Conservation (phyloP, 2,888 invertebrate genomes). For the Mesorhabditis sp. region DNA sequence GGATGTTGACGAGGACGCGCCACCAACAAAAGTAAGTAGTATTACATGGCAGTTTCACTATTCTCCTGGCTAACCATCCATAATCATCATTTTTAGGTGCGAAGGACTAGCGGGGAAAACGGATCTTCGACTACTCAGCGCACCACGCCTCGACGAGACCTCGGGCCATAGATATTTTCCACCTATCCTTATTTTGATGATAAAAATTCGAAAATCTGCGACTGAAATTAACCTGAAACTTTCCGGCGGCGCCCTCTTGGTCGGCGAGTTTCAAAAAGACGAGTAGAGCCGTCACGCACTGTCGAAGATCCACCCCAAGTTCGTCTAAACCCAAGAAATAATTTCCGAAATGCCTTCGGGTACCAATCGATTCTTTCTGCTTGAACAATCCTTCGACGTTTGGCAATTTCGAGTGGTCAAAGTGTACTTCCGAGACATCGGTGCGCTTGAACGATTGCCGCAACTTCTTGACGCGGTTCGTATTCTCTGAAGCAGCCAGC, state of each 20-base stretch:
- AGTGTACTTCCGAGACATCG: background rate
- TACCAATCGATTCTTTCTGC: background rate
- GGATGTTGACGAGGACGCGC: background rate
- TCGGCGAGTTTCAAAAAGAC: conserved; percentile 12
- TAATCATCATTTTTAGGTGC: too few species aligned
- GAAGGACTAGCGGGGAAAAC: too few species aligned
- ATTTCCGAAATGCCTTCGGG: background rate
- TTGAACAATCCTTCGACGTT: conserved; percentile 1
- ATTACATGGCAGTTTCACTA: too few species aligned
- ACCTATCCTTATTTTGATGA: too few species aligned
- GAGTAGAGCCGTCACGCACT: conserved; percentile 4
- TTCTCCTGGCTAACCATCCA: too few species aligned
- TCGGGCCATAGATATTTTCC: too few species aligned
- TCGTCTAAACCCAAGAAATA: background rate
- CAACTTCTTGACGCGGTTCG: conserved; percentile 9
- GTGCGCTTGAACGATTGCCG: background rate
- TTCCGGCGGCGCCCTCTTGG: conserved; percentile 11
- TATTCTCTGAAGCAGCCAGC: background rate
- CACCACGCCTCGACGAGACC: too few species aligned
- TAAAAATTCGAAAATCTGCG: background rate
- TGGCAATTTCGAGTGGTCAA: background rate
- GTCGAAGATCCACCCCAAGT: conserved; percentile 7
- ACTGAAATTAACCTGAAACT: conserved; percentile 17
- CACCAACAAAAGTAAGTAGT: background rate
- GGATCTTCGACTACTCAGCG: too few species aligned